Conservation (phyloP, 2,888 invertebrate species). For the Hoplodrina ambigua region DNA sequence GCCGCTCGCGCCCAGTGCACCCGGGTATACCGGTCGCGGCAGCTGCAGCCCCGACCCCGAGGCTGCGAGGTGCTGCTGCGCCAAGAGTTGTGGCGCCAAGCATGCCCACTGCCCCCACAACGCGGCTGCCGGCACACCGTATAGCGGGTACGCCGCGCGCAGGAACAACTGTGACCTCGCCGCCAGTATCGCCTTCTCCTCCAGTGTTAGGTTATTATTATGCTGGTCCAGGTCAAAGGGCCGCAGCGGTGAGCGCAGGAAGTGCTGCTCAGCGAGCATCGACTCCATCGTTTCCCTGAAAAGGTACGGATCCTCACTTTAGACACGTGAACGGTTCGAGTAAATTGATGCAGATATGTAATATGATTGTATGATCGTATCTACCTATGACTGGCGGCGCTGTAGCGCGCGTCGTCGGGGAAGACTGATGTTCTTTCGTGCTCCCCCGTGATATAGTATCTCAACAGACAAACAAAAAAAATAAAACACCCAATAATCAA, state of each 20-base stretch:
- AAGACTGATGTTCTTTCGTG: slow-evolving; percentile 88
- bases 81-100: slow-evolving; percentile 91
- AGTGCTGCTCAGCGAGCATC: slow-evolving; percentile 96
- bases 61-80: slow-evolving; percentile 92
- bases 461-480: slow-evolving; percentile 89
- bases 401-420: slow-evolving; percentile 89
- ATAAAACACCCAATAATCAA: slow-evolving; percentile 77
- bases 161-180: slow-evolving; percentile 94
- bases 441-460: slow-evolving; percentile 90
- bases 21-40: slow-evolving; percentile 88
- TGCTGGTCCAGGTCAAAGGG: slow-evolving; percentile 94
- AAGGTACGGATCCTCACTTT: slow-evolving; percentile 67
- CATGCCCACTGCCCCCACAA: slow-evolving; percentile 94
- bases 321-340: slow-evolving; percentile 33
- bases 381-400: slow-evolving; percentile 89
- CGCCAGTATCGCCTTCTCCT: slow-evolving; percentile 94
- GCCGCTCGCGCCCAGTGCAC: slow-evolving; percentile 69
- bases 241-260: slow-evolving; percentile 94
- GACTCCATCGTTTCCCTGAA: slow-evolving; percentile 97
- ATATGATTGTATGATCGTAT: slow-evolving; percentile 78
- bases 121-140: slow-evolving; percentile 89
- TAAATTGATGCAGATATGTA: slow-evolving; percentile 50
- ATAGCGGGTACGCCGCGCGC: slow-evolving; percentile 92
- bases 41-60: slow-evolving; percentile 86
- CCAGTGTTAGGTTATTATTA: slow-evolving; percentile 93